phyloP scores from a whole-genome alignment of 2,888 invertebrate genomes.

The Pterostichus niger region DNA sequence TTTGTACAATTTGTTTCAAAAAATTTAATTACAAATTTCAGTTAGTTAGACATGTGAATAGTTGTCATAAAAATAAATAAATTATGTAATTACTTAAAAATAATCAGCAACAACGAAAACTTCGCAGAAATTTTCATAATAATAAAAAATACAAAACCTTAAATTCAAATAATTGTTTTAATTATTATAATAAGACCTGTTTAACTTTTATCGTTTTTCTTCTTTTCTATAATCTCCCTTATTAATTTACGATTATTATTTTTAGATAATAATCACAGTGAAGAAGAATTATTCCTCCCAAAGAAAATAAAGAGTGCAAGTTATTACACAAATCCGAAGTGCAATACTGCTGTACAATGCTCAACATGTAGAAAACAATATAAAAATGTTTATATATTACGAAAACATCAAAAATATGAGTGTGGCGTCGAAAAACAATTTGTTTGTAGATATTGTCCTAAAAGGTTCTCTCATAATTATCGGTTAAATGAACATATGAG shows the following conservation, averaged over 20 bases:
- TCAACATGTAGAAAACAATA: conserved; percentile 6
- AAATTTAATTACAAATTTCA: conserved; percentile 37
- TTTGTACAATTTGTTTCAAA: conserved; percentile 68
- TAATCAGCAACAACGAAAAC: no score
- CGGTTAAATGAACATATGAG: not conserved
- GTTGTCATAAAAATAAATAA: no score
- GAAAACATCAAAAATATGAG: conserved; percentile 4
- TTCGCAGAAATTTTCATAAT: no score
- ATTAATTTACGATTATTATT: not conserved
- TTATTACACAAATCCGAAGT: not conserved
- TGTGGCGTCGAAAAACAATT: conserved; percentile 24
- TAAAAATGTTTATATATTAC: conserved; percentile 1
- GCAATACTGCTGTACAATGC: conserved; percentile 49
- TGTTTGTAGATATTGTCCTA: not conserved
- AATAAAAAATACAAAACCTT: no score
- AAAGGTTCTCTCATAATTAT: conserved; percentile 16
- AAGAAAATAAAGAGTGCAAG: not conserved
- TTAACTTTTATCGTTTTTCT: no score
- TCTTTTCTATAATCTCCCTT: not conserved
- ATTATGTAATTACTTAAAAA: no score
- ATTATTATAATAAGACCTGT: no score
- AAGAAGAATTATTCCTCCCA: not conserved
- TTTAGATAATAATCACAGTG: not conserved
- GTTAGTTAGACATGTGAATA: not conserved
- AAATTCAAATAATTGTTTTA: no score